phyloP scores from a whole-genome alignment of 2,888 invertebrate genomes.

The Epirrita christyi region DNA sequence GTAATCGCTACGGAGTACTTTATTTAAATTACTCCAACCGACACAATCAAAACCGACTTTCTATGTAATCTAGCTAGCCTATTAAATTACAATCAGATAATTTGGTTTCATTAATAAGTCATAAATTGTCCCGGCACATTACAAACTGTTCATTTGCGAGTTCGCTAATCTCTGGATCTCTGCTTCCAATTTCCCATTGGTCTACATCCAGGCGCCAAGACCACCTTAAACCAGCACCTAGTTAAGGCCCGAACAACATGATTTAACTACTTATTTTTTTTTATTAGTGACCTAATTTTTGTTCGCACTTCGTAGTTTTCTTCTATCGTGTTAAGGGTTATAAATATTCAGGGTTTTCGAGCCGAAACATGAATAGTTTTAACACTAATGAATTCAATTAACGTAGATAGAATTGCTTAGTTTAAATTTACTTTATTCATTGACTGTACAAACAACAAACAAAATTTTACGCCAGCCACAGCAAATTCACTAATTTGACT shows the following conservation, averaged over 20 bases:
- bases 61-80: background rate
- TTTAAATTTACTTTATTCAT: no score
- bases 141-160: slow-evolving; percentile 34
- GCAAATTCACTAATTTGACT: no score
- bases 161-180: slow-evolving; percentile 35
- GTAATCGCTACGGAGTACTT: background rate
- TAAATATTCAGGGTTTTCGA: no score
- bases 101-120: slow-evolving; percentile 34
- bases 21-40: background rate
- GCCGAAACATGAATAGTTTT: no score
- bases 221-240: slow-evolving; percentile 6
- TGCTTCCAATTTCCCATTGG: slow-evolving; percentile 39
- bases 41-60: slow-evolving; percentile 9
- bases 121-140: slow-evolving; percentile 30
- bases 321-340: no score
- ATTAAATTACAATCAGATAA: slow-evolving; percentile 31
- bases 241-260: slow-evolving; percentile 17
- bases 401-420: no score
- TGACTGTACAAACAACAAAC: no score
- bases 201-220: slow-evolving; percentile 33
- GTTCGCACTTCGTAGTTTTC: no score
- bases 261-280: no score
- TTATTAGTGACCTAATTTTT: no score
- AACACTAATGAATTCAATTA: no score
- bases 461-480: no score